These are phyloP conservation scores for Poicephalus meyeri DNA, from an alignment of 2,113 vertebrate species.

Conservation along the genomic window DNA sequence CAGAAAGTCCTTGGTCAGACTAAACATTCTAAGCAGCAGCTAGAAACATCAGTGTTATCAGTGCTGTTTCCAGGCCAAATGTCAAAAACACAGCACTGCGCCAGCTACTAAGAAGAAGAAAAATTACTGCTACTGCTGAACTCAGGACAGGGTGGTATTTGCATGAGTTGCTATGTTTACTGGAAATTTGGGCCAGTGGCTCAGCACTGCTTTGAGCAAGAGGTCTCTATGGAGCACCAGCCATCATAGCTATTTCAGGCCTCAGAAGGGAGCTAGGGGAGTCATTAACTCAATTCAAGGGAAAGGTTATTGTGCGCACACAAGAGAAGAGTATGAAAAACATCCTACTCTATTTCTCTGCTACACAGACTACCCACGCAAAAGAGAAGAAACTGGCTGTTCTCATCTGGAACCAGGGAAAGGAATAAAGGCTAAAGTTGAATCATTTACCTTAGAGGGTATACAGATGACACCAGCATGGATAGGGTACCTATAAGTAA, in stretches of 20 bases:
- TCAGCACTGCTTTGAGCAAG: background rate
- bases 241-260: background rate
- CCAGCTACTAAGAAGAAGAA: too few species aligned
- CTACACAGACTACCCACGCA: background rate
- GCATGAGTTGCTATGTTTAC: background rate
- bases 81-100: too few species aligned
- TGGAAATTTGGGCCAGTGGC: background rate
- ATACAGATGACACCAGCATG: background rate
- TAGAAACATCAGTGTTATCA: too few species aligned
- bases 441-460: background rate
- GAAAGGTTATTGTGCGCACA: background rate
- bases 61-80: too few species aligned
- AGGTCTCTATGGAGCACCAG: background rate
- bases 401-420: background rate
- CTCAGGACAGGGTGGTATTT: background rate
- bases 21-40: too few species aligned
- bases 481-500: background rate
- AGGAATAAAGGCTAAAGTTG: background rate
- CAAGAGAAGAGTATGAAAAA: background rate
- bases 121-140: too few species aligned
- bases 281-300: background rate
- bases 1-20: too few species aligned
- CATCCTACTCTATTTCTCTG: background rate
- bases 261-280: background rate
- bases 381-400: background rate